phyloP scores from a whole-genome alignment of 2,113 vertebrate species.

The Lepisosteus osseus region DNA sequence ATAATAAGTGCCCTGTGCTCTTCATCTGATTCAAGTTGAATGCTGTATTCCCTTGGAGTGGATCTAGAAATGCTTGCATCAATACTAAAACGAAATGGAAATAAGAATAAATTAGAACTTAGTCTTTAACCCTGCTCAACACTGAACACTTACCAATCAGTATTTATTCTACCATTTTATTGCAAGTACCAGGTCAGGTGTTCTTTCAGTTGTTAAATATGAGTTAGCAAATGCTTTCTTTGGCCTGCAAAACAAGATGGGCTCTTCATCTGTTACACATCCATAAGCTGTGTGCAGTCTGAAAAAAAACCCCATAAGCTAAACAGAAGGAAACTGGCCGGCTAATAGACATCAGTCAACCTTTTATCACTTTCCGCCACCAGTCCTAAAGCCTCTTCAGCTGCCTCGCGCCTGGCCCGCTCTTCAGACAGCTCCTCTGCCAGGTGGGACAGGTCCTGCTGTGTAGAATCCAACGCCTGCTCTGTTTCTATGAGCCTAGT shows the following conservation, averaged over 20 bases:
- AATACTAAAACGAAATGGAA: slow-evolving; percentile 41
- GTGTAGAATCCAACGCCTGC: slow-evolving; percentile 55
- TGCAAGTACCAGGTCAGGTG: neutral
- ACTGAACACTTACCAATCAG: no score
- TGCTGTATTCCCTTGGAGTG: slow-evolving; percentile 57
- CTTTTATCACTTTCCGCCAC: slow-evolving; percentile 62
- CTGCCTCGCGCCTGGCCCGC: slow-evolving; percentile 63
- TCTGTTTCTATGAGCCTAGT: slow-evolving; percentile 75
- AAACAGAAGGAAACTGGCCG: neutral
- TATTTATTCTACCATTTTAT: neutral
- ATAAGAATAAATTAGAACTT: neutral
- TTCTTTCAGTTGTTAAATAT: neutral
- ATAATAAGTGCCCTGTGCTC: slow-evolving; percentile 80
- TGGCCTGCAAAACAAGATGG: no score
- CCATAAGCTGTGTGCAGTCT: neutral
- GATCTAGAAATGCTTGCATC: slow-evolving; percentile 53
- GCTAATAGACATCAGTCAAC: slow-evolving; percentile 39
- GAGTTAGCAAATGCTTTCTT: no score
- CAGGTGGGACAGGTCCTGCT: slow-evolving; percentile 60
- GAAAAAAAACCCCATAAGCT: neutral
- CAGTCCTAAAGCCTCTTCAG: slow-evolving; percentile 74
- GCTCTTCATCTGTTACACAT: no score
- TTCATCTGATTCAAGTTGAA: slow-evolving; percentile 80
- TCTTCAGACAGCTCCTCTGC: slow-evolving; percentile 71
- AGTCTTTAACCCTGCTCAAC: no score